Conservation (phyloP, 2,113 vertebrate genomes). For the Poecile atricapillus region DNA sequence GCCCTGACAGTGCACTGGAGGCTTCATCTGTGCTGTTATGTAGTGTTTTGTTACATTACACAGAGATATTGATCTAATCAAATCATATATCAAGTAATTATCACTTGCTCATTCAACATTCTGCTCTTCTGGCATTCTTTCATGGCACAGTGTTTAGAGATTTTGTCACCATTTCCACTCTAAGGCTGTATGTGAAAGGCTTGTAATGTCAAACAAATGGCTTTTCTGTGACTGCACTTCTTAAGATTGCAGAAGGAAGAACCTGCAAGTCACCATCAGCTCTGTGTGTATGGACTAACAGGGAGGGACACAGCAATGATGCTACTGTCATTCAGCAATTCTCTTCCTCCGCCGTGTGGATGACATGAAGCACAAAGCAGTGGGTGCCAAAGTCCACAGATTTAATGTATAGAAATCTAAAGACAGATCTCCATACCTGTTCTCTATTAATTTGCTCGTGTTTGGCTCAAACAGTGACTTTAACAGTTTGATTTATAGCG, state of each 20-base stretch:
- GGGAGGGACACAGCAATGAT: background rate
- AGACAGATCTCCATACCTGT: background rate
- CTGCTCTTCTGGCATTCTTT: background rate
- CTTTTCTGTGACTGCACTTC: background rate
- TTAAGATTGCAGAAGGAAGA: background rate
- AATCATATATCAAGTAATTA: background rate
- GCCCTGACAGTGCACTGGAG: background rate
- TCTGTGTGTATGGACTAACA: background rate
- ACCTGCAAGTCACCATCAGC: background rate
- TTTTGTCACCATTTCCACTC: background rate
- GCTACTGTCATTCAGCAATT: background rate
- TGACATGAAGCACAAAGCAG: background rate
- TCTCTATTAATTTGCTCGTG: slow-evolving; percentile 47
- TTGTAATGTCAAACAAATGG: background rate
- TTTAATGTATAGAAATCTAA: background rate
- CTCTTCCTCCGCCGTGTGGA: fast-evolving
- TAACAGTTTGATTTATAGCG: slow-evolving; percentile 67
- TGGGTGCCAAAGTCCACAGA: background rate
- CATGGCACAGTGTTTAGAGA: background rate
- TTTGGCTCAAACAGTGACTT: slow-evolving; percentile 18
- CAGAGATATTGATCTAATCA: background rate
- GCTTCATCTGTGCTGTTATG: background rate
- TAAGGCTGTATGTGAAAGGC: background rate
- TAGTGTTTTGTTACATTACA: background rate
- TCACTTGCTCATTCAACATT: background rate